Evolutionary conservation across 2,113 vertebrate genomes (phyloP), one percentile per base, ranked within the genome.

Genomic region (Turdus rufiventris): DNA sequence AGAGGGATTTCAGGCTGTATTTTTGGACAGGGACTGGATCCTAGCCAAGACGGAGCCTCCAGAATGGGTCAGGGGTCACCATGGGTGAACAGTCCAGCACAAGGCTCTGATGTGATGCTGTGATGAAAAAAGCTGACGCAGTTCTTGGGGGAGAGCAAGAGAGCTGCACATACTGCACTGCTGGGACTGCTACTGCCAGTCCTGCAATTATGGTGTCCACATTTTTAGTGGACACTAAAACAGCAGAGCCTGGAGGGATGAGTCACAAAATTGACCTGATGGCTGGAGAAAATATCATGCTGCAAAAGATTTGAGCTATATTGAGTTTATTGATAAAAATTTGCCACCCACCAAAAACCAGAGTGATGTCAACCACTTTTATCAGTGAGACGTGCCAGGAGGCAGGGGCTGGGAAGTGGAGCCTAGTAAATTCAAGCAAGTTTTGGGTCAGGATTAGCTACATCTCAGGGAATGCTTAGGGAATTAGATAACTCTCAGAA

Each of bases 91-190:
- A 93, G 17, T 50, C 63, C 85, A 93, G 53, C 75, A 93, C 94
- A 96, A 96, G 92, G 92, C 95, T 75, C 94, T 86, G 81, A 93
- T 91, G 92, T 88, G 91, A 81, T 60, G 89, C 86, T 87, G 83
- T 7, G 48, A 77, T 78, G 84, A 90, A 94, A 93, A 86, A 75
- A 83, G 76, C 75, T 91, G 76, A 76, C 48, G 76, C 40, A n/a
- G 86, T 48, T 81, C 65, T 87, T 81, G 68, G 31, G 73, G 76
- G 88, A 95, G 83, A 88, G 58, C 57, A 50, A 36, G 53, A 66
- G 79, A 88, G 36, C 58, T 43, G 38, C 31, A 4, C 0, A 1
- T 14, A 34, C 10, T 4, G 62, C 56, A 6, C 72, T 66, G 78
- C 94, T 25, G 75, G 79, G 92, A 47, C 81, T 15, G 8, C 33